phyloP scores from a whole-genome alignment of 2,888 invertebrate genomes.

The Drosophila quinaria region DNA sequence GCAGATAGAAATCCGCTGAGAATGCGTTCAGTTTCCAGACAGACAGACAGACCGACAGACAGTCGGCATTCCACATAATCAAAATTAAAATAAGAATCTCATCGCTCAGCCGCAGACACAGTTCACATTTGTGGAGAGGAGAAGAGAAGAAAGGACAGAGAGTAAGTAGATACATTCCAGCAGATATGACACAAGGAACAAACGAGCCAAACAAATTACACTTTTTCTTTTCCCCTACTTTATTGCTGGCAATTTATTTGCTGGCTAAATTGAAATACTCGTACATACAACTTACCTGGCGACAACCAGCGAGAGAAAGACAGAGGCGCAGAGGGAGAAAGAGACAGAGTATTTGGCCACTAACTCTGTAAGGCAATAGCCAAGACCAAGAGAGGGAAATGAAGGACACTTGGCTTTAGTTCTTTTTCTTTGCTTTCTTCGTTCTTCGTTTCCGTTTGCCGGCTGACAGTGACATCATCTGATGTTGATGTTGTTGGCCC shows the following conservation, averaged over 20 bases:
- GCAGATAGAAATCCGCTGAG: constrained; percentile 70
- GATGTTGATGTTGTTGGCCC: constrained; percentile 13
- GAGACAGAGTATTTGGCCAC: constrained; percentile 24
- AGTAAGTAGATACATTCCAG: constrained; percentile 68
- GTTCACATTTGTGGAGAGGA: not conserved
- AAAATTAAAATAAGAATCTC: constrained; percentile 81
- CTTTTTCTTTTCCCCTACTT: constrained; percentile 66
- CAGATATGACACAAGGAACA: constrained; percentile 77
- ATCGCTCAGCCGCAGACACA: constrained; percentile 74
- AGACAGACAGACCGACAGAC: constrained; percentile 33
- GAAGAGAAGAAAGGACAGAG: not conserved
- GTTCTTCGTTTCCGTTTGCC: not conserved
- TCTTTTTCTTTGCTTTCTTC: not conserved
- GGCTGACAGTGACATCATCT: constrained; percentile 67
- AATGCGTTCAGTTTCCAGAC: constrained; percentile 50
- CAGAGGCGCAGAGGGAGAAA: not conserved
- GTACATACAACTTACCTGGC: constrained; percentile 75
- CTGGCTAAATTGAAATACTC: constrained; percentile 75
- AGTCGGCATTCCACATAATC: constrained; percentile 64
- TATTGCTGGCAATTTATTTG: constrained; percentile 80
- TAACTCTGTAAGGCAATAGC: constrained; percentile 37
- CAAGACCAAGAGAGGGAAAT: constrained; percentile 15
- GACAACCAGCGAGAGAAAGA: not conserved
- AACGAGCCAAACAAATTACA: constrained; percentile 80
- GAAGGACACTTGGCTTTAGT: constrained; percentile 25